These are phyloP conservation scores for Eucidaris tribuloides DNA, from an alignment of 35 echinoderm and acorn worm genomes.

Conservation along the genomic window DNA sequence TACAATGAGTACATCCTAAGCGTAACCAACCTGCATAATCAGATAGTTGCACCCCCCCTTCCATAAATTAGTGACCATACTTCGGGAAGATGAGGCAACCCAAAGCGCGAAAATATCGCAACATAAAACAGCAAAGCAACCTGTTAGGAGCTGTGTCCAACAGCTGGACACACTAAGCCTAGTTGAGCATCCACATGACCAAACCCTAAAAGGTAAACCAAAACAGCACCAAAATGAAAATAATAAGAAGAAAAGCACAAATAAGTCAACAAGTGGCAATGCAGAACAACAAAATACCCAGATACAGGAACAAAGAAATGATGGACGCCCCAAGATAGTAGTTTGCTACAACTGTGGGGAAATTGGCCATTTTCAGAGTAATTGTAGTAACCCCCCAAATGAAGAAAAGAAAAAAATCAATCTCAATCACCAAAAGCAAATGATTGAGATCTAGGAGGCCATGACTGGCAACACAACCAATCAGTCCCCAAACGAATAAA, in stretches of 20 bases:
- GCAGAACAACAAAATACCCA: not conserved
- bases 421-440: not conserved
- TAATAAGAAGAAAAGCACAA: no score
- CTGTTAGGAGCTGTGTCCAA: no score
- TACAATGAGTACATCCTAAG: not conserved
- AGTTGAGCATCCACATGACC: not conserved
- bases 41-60: not conserved
- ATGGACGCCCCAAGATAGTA: not conserved
- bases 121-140: not conserved
- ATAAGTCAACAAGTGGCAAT: not conserved
- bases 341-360: slow-evolving; percentile 7
- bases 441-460: not conserved
- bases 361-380: not conserved
- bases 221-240: not conserved
- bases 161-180: not conserved
- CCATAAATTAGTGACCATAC: not conserved
- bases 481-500: not conserved
- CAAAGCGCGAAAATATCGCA: not conserved
- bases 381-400: not conserved
- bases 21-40: not conserved
- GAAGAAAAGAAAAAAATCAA: not conserved
- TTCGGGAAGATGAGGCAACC: not conserved
- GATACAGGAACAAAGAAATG: not conserved
- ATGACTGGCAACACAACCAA: not conserved
- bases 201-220: not conserved